Percentiles rank a stretch among this genome's conserved stretches.
phyloP scores from a whole-genome alignment of 2,797 vertebrate species.

The Buceros bicornis region DNA sequence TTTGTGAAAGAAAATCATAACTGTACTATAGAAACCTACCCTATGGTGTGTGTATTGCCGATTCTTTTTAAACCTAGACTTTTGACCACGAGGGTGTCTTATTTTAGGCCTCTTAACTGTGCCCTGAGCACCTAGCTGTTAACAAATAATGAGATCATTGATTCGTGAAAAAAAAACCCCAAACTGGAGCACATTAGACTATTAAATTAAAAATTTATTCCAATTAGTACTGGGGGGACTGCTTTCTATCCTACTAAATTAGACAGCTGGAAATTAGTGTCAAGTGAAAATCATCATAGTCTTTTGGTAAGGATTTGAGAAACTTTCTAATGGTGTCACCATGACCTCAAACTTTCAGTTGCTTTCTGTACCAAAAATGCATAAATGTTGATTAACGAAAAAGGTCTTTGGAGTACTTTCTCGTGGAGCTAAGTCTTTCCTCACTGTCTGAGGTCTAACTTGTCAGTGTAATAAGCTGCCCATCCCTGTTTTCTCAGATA shows the following conservation, averaged over 20 bases:
- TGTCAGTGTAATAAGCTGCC: neutral
- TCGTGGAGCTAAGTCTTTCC: neutral
- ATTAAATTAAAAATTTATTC: slow-evolving; percentile 65
- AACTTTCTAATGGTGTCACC: neutral
- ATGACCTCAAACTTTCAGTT: neutral
- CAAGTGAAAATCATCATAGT: slow-evolving; percentile 39
- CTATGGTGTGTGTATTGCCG: neutral
- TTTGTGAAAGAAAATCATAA: neutral
- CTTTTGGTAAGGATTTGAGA: neutral
- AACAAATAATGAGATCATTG: slow-evolving; percentile 50
- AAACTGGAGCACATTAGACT: slow-evolving; percentile 4
- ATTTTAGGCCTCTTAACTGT: neutral
- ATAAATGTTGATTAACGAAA: neutral
- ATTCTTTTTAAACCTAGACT: neutral
- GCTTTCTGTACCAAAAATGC: neutral
- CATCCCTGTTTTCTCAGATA: neutral
- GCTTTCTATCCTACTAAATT: slow-evolving; percentile 20
- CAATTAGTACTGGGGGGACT: slow-evolving; percentile 38
- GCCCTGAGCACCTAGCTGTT: neutral
- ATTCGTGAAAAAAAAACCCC: neutral
- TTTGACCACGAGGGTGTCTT: neutral
- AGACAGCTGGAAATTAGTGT: slow-evolving; percentile 48
- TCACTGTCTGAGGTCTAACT: neutral
- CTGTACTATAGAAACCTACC: neutral
- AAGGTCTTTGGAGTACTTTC: neutral